Evolutionary conservation across 1,140 invertebrate genomes (phyloP).

Genomic region (Drosophila simulans): DNA sequence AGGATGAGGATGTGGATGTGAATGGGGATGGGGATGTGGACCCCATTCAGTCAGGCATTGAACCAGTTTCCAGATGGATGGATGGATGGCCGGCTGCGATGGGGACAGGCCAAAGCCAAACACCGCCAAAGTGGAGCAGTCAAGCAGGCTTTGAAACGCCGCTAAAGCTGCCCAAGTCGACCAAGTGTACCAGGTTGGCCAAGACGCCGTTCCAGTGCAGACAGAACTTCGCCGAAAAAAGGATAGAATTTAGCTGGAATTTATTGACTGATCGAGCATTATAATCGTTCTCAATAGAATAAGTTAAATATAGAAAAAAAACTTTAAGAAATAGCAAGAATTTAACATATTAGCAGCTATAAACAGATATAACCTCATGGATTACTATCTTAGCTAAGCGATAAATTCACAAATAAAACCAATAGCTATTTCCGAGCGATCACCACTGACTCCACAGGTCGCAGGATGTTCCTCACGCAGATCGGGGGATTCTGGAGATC

Average conservation of each 20-base stretch:
- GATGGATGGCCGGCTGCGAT: slow-evolving; percentile 66
- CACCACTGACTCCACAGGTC: slow-evolving; percentile 12
- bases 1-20: background rate
- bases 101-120: slow-evolving; percentile 41
- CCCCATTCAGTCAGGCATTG: slow-evolving; percentile 50
- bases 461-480: slow-evolving; percentile 24
- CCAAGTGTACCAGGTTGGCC: slow-evolving; percentile 12
- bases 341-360: too few relatives aligned
- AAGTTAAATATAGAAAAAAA: too few relatives aligned
- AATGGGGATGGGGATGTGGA: background rate
- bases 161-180: slow-evolving; percentile 36
- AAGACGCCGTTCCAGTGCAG: slow-evolving; percentile 15
- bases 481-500: background rate
- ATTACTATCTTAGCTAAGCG: background rate
- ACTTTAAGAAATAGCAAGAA: too few relatives aligned
- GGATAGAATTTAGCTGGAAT: background rate
- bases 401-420: background rate
- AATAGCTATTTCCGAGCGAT: background rate
- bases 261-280: background rate
- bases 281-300: too few relatives aligned
- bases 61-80: slow-evolving; percentile 76
- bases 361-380: too few relatives aligned
- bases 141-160: slow-evolving; percentile 77
- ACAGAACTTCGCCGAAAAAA: background rate
- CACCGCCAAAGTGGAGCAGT: slow-evolving; percentile 77